Evolutionary conservation across 2,888 invertebrate genomes (phyloP).

Genomic region (Platynereis dumerilii): DNA sequence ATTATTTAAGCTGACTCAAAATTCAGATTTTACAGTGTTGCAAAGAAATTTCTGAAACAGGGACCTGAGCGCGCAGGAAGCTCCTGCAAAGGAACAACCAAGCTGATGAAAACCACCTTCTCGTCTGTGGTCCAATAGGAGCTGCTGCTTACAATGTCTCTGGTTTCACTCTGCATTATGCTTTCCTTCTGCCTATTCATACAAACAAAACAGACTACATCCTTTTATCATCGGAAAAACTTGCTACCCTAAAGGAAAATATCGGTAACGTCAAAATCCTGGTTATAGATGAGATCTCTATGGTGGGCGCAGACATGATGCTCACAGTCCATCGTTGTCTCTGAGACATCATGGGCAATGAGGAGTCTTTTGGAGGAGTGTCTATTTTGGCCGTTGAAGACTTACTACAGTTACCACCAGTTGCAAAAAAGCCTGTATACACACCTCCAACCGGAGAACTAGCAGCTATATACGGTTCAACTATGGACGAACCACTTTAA

Average conservation of each 20-base stretch:
- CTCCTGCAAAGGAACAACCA: conserved; percentile 38
- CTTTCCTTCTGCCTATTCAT: background rate
- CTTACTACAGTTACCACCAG: background rate
- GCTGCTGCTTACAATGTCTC: background rate
- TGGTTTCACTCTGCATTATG: background rate
- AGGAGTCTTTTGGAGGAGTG: background rate
- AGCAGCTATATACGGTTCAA: background rate
- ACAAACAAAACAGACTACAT: too few relatives aligned
- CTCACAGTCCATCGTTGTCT: too few relatives aligned
- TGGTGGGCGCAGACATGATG: too few relatives aligned
- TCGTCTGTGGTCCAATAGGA: too few relatives aligned
- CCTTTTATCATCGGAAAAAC: background rate
- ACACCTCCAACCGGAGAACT: background rate
- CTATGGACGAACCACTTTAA: background rate
- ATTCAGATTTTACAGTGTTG: too few relatives aligned
- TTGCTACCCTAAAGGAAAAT: background rate
- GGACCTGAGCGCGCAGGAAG: conserved; percentile 42
- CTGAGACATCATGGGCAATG: too few relatives aligned
- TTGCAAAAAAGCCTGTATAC: background rate
- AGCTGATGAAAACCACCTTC: too few relatives aligned
- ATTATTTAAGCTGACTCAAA: too few relatives aligned
- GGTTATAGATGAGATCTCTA: background rate
- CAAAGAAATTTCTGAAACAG: conserved; percentile 38
- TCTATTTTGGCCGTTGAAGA: background rate
- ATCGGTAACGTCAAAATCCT: background rate